phyloP scores from a whole-genome alignment of 1,140 invertebrate genomes.

The Monomorium pharaonis region DNA sequence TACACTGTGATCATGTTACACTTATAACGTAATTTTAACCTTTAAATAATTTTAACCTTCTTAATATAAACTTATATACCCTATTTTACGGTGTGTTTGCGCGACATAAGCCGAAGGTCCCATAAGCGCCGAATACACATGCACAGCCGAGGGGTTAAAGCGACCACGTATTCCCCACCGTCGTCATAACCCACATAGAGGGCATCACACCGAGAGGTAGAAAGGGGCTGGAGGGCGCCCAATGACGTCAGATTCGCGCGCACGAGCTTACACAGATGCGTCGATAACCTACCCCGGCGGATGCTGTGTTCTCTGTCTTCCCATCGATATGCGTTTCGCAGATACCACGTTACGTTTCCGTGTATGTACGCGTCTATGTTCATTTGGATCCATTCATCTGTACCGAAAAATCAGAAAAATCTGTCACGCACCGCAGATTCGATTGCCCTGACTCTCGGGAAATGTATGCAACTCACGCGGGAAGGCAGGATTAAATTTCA shows the following conservation, averaged over 20 bases:
- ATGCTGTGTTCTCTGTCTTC: conserved; percentile 68
- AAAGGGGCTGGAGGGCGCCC: conserved; percentile 56
- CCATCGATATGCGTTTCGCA: conserved; percentile 20
- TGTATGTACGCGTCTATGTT: neutral
- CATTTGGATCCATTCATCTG: conserved; percentile 19
- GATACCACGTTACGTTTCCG: neutral
- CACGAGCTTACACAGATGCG: conserved; percentile 72
- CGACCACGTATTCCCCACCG: conserved; percentile 76
- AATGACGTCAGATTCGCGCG: conserved; percentile 80
- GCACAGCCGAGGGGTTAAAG: conserved; percentile 75
- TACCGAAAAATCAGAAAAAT: neutral
- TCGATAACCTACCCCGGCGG: conserved; percentile 67
- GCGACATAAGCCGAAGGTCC: conserved; percentile 43
- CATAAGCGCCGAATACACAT: conserved; percentile 68
- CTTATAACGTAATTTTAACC: neutral
- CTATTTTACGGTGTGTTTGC: conserved; percentile 27
- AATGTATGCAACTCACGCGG: conserved; percentile 9
- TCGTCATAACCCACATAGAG: conserved; percentile 83
- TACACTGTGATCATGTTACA: neutral
- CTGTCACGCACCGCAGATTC: neutral
- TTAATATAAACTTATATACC: neutral
- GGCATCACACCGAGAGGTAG: conserved; percentile 78
- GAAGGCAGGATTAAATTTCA: conserved; percentile 28
- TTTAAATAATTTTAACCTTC: neutral
- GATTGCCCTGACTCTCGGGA: neutral